These are phyloP conservation scores for Drosophila micromelanica DNA, from an alignment of 1,140 invertebrate species.

Conservation along the genomic window DNA sequence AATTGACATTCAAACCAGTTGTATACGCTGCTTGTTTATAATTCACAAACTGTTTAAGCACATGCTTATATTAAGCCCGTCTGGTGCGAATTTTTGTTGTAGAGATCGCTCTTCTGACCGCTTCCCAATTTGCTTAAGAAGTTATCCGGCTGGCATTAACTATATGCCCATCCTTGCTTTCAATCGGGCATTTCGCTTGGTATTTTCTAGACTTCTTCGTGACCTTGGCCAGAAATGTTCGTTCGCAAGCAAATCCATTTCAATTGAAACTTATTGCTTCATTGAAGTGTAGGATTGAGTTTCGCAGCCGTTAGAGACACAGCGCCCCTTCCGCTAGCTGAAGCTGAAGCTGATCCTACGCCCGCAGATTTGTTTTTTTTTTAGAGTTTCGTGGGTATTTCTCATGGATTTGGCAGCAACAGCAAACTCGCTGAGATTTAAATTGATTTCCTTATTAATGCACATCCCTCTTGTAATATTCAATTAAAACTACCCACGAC, in stretches of 20 bases:
- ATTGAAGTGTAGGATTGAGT: slow-evolving; percentile 56
- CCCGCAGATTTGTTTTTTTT: slow-evolving; percentile 80
- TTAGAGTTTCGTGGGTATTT: slow-evolving; percentile 61
- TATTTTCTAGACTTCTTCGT: not conserved
- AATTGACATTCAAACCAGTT: no score
- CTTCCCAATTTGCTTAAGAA: no score
- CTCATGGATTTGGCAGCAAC: slow-evolving; percentile 56
- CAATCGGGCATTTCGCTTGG: not conserved
- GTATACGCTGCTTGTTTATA: not conserved
- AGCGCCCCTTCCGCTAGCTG: slow-evolving; percentile 45
- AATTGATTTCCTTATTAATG: slow-evolving; percentile 84
- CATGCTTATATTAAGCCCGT: not conserved
- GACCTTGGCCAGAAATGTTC: slow-evolving; percentile 50
- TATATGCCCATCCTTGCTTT: no score
- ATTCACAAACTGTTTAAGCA: not conserved
- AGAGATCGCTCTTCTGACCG: no score
- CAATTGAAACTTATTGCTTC: slow-evolving; percentile 75
- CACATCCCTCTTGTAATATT: slow-evolving; percentile 83
- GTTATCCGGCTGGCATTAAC: no score
- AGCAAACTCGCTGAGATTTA: slow-evolving; percentile 68
- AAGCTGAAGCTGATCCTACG: slow-evolving; percentile 60
- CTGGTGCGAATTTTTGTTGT: no score
- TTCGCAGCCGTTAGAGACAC: slow-evolving; percentile 47
- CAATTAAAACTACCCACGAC: slow-evolving; percentile 77
- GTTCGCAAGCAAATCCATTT: slow-evolving; percentile 41